Percentiles rank a stretch among this genome's conserved stretches.
Conservation (phyloP, 2,888 invertebrate genomes). For the Cacoxenus indagator region DNA sequence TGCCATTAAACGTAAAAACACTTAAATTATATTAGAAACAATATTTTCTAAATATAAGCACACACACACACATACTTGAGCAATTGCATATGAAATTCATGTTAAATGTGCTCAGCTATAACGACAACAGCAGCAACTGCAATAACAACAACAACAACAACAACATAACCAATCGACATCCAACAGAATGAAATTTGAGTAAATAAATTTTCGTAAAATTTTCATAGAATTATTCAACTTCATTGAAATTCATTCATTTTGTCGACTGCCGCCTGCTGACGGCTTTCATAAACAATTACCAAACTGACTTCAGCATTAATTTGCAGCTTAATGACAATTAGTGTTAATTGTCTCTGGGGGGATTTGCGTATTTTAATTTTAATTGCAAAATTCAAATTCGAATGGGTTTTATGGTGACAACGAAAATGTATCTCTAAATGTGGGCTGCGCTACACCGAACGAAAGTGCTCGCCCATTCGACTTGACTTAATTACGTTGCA, state of each 20-base stretch:
- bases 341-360: constrained; percentile 59
- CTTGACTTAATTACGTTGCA: constrained; percentile 20
- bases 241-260: constrained; percentile 5
- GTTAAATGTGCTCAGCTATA: not conserved
- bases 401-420: constrained; percentile 30
- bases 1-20: constrained; percentile 46
- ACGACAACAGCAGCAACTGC: not conserved
- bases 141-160: constrained; percentile 28
- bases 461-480: constrained; percentile 33
- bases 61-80: not conserved
- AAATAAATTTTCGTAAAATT: constrained; percentile 1
- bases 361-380: constrained; percentile 49
- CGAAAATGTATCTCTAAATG: not conserved
- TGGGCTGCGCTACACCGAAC: not conserved
- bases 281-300: constrained; percentile 19
- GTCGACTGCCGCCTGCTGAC: not conserved
- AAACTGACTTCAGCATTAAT: constrained; percentile 20
- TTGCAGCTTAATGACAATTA: constrained; percentile 54
- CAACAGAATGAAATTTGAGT: constrained; percentile 35
- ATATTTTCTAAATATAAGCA: constrained; percentile 42
- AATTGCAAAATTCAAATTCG: constrained; percentile 51
- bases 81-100: constrained; percentile 25
- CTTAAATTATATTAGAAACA: constrained; percentile 57
- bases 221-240: not conserved
- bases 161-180: constrained; percentile 50